Conservation (phyloP, 2,888 invertebrate species). For the Macrostomum cliftonense region DNA sequence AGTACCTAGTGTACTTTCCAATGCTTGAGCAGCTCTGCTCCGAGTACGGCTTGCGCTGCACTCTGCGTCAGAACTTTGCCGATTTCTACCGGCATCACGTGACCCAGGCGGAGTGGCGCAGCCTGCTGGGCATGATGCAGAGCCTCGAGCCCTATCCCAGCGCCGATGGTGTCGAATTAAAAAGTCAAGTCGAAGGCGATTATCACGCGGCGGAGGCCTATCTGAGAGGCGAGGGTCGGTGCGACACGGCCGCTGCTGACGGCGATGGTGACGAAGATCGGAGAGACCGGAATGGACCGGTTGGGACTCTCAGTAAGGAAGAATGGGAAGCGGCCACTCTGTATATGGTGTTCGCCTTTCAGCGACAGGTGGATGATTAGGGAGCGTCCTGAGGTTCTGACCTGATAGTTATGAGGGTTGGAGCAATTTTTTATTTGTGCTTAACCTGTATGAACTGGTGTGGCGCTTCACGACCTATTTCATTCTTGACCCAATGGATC, state of each 20-base stretch:
- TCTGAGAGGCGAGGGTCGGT: conserved; percentile 10
- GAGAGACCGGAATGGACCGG: conserved; percentile 5
- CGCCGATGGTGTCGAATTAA: conserved; percentile 40
- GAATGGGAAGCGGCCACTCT: conserved; percentile 87
- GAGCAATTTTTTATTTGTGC: too few relatives aligned
- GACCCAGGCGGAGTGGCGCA: conserved; percentile 40
- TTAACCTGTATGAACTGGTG: too few relatives aligned
- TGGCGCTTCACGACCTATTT: neutral
- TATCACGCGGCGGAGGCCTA: conserved; percentile 40
- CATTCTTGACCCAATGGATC: too few relatives aligned
- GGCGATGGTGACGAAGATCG: conserved; percentile 5
- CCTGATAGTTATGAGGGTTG: too few relatives aligned
- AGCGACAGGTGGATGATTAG: conserved; percentile 42
- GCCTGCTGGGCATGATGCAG: conserved; percentile 54
- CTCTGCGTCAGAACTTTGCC: conserved; percentile 47
- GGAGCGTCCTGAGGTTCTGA: too few relatives aligned
- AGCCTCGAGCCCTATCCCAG: conserved; percentile 50
- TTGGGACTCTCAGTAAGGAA: conserved; percentile 61
- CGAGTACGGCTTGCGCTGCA: conserved; percentile 40
- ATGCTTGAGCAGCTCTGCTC: conserved; percentile 46
- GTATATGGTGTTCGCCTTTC: conserved; percentile 63
- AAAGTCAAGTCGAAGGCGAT: conserved; percentile 42
- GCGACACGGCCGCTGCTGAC: conserved; percentile 3
- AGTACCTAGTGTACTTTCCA: conserved; percentile 85
- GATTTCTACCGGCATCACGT: conserved; percentile 55